Evolutionary conservation across 2,797 vertebrate species (phyloP).

Genomic region (Spea hammondii): DNA sequence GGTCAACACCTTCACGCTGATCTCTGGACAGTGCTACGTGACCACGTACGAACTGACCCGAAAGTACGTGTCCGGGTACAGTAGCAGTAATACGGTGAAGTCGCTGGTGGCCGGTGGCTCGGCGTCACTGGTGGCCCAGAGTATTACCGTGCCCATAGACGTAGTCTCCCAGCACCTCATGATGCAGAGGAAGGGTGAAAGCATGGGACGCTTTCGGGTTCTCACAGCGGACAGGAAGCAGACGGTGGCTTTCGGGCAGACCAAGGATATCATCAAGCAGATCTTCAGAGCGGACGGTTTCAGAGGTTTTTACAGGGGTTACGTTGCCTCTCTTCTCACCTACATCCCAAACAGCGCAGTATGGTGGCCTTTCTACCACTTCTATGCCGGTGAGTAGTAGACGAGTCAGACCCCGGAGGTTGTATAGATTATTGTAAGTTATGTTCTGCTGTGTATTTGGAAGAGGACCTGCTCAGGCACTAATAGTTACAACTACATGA

Average conservation of each 20-base stretch:
- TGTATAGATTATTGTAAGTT: too few species aligned
- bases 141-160: slow-evolving; percentile 95
- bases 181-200: slow-evolving; percentile 88
- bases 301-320: slow-evolving; percentile 91
- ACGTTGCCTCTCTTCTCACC: slow-evolving; percentile 91
- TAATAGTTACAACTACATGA: too few species aligned
- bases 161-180: slow-evolving; percentile 94
- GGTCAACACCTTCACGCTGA: slow-evolving; percentile 93
- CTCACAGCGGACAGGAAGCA: slow-evolving; percentile 59
- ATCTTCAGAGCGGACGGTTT: slow-evolving; percentile 87
- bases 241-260: slow-evolving; percentile 80
- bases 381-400: slow-evolving; percentile 83
- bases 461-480: too few species aligned
- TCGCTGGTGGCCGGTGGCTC: slow-evolving; percentile 91
- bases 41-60: slow-evolving; percentile 94
- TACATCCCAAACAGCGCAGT: slow-evolving; percentile 97
- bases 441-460: too few species aligned
- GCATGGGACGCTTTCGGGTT: slow-evolving; percentile 83
- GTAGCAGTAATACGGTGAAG: slow-evolving; percentile 86
- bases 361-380: slow-evolving; percentile 99
- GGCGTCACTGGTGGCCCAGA: slow-evolving; percentile 92
- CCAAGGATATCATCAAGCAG: slow-evolving; percentile 86
- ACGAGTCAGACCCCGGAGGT: too few species aligned
- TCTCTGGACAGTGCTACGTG: slow-evolving; percentile 97
- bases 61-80: slow-evolving; percentile 85